These are phyloP conservation scores for Uropetala carovei DNA, from an alignment of 2,888 invertebrate species.

Conservation along the genomic window DNA sequence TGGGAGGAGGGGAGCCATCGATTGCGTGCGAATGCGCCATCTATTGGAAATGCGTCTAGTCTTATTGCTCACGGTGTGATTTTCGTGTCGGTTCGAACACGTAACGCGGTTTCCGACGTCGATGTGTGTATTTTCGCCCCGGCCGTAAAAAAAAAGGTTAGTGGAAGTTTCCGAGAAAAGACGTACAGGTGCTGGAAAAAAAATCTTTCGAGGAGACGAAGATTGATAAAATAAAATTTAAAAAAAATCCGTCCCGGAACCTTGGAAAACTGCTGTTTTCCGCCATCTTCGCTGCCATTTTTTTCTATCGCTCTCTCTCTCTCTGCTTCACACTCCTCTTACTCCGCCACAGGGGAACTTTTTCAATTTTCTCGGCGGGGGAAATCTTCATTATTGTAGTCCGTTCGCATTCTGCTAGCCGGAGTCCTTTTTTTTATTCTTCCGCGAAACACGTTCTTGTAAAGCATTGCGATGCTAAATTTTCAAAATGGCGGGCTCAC, in stretches of 20 bases:
- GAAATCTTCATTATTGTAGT: slow-evolving; percentile 18
- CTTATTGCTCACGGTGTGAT: too few relatives aligned
- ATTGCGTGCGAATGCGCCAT: too few relatives aligned
- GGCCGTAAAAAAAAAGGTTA: background rate
- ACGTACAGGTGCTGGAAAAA: background rate
- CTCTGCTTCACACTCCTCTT: background rate
- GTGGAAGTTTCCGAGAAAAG: background rate
- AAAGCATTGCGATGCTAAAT: background rate
- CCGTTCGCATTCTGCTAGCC: background rate
- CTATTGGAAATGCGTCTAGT: too few relatives aligned
- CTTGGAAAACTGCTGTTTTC: background rate
- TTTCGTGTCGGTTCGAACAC: too few relatives aligned
- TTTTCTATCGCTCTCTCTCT: too few relatives aligned
- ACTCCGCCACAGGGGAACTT: background rate
- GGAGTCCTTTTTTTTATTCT: background rate
- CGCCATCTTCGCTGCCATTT: background rate
- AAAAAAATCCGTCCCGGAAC: background rate
- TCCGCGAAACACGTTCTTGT: background rate
- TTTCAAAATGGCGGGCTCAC: background rate
- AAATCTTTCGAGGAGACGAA: background rate
- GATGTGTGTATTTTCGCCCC: background rate
- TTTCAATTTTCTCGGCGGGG: slow-evolving; percentile 14
- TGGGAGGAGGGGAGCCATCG: too few relatives aligned
- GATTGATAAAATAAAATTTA: background rate
- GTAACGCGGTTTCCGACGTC: too few relatives aligned